Base-by-base conservation (phyloP, 2,113 vertebrate genomes). In the Gracilinanus agilis region DNA sequence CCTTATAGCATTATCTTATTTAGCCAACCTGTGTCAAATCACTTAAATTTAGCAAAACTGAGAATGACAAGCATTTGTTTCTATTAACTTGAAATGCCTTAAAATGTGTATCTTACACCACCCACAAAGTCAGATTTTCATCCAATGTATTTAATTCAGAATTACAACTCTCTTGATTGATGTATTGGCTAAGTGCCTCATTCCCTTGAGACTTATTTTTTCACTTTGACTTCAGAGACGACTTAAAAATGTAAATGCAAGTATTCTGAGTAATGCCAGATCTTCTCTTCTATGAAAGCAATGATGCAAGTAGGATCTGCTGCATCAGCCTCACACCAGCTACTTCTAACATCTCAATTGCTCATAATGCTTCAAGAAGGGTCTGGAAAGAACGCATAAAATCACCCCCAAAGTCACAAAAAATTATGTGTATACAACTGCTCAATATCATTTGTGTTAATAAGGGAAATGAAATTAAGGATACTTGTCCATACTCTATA, bases 221-320 rank as follows among this genome's bases (percentile, higher is more conserved):
- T 25, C n/a, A 88, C 54, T 90, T n/a, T 75, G 94, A 34, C 34
- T 58, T 44, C 19, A 58, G 44, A 58, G 44, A 91, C 34, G 27
- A 75, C n/a, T 90, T 21, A 95, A 90, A 75, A 88, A 90, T 23
- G 90, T 90, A 89, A 54, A 90, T 25, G 4, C 11, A 44, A 67
- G n/a, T 53, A 89, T 94, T 88, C 34, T 88, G 58, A 93, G 8
- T 53, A n/a, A 34, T 93, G 10, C 53, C n/a, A 83, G n/a, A 90
- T 49, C 92, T 88, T 67, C 58, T 16, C 8, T 83, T 83, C 67
- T 40, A 83, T 83, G 67, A 83, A 83, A 83, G 40, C 67, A 83
- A 83, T 9, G 19, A 49, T 49, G 49, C 49, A 49, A 49, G 5
- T 23, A 83, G n/a, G 19, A 40, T 83, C n/a, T 83, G 67, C n/a